Base-by-base conservation (phyloP, 2,888 invertebrate species). In the Spicauda simplicius region DNA sequence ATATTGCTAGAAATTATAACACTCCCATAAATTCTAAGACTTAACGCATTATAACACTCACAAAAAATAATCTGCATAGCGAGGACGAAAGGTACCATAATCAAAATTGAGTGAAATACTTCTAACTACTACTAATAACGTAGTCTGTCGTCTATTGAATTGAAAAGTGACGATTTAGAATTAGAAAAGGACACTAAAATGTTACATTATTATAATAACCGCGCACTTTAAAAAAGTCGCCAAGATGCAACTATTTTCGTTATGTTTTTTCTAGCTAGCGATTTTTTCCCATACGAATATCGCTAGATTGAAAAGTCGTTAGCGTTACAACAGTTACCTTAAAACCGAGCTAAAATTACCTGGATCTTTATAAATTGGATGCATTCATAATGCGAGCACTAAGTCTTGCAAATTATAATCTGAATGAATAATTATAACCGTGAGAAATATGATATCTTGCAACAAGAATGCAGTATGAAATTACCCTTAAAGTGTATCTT, bases 381-480 rank as follows among this genome's bases (percentile, higher is more conserved):
- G 33, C 60, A 60, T 60, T 60, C n/a, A 60, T 52, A 60, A 60
- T 14, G 33, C 50, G 52, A 60, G 60, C 52, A 52, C 30, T 52
- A 60, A 50, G 60, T 52, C 60, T 52, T 19, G 60, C 33, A 55
- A 55, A 41, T 63, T 63, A 41, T 55, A 30, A 25, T 55, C 57
- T 53, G 52, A 41, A n/a, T 56, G 52, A 58, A 58, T 64, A 64
- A 53, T 57, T 57, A 64, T 16, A 18, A 58, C 7, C 58, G 64
- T 64, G 64, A 64, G 64, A 58, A 64, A 64, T 64, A 64, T 57
- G 58, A 58, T 41, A 45, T 64, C 41, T 64, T 53, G 56, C 14
- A 30, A 16, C 16, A 37, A 58, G 41, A 58, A 52, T 20, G 50
- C 56, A 50, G 33, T 33, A n/a, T n/a, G 45, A 16, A 12, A 58